A percentile compares a stretch with the other conserved stretches of the same genome.
These are phyloP conservation scores for Caenorhabditis macrosperma DNA, from an alignment of 2,888 invertebrate species.

Conservation along the genomic window DNA sequence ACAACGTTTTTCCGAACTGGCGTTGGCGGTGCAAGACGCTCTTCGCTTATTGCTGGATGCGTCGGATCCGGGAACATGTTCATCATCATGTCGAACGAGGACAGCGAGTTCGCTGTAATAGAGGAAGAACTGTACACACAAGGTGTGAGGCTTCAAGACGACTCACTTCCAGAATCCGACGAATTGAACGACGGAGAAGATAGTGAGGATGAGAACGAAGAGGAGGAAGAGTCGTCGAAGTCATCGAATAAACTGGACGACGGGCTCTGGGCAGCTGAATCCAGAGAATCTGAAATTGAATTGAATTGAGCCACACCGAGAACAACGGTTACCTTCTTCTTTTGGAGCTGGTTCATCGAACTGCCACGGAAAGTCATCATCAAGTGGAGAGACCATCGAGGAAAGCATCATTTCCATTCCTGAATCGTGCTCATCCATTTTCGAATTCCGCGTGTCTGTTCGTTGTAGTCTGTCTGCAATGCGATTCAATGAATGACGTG, in stretches of 20 bases:
- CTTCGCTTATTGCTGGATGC: slow-evolving; percentile 29
- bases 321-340: slow-evolving; percentile 27
- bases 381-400: slow-evolving; percentile 46
- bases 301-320: not conserved
- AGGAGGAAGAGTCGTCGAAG: slow-evolving; percentile 55
- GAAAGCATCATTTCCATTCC: slow-evolving; percentile 61
- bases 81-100: slow-evolving; percentile 61
- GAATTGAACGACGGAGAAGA: slow-evolving; percentile 48
- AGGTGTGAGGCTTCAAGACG: slow-evolving; percentile 38
- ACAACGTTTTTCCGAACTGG: slow-evolving; percentile 55
- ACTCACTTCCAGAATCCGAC: slow-evolving; percentile 57
- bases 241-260: slow-evolving; percentile 56
- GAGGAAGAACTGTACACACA: slow-evolving; percentile 50
- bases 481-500: slow-evolving; percentile 26
- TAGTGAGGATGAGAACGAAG: slow-evolving; percentile 51
- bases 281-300: slow-evolving; percentile 43
- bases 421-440: slow-evolving; percentile 48
- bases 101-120: slow-evolving; percentile 55
- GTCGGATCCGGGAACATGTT: slow-evolving; percentile 58
- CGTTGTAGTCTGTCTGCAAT: slow-evolving; percentile 39
- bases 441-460: not conserved
- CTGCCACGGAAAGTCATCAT: slow-evolving; percentile 52
- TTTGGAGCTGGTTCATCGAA: slow-evolving; percentile 28
- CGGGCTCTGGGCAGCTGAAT: slow-evolving; percentile 58
- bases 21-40: not conserved